Conservation (phyloP, 2,888 invertebrate genomes). For the Marronus borbonicus region DNA sequence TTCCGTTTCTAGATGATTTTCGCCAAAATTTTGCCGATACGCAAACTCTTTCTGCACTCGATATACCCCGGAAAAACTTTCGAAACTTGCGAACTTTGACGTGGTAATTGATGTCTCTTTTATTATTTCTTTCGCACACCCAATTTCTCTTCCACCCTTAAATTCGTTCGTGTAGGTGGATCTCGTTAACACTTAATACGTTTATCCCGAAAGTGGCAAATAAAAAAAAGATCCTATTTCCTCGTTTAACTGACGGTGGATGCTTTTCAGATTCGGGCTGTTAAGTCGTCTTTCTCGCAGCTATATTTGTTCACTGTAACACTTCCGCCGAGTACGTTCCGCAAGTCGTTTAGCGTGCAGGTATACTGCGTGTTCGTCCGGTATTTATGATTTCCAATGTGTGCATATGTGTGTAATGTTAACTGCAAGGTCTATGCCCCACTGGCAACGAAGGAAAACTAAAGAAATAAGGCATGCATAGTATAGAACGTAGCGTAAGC, state of each 20-base stretch:
- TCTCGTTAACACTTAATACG: slow-evolving; percentile 7
- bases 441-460: slow-evolving; percentile 49
- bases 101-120: slow-evolving; percentile 8
- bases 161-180: not conserved
- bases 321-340: slow-evolving; percentile 48
- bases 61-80: slow-evolving; percentile 12
- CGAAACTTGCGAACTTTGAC: slow-evolving; percentile 5
- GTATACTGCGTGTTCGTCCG: slow-evolving; percentile 27
- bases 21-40: not conserved
- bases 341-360: slow-evolving; percentile 34
- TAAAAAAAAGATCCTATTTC: too few species aligned
- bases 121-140: too few species aligned
- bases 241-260: not conserved
- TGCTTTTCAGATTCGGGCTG: not conserved
- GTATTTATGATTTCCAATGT: slow-evolving; percentile 45
- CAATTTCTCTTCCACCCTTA: not conserved
- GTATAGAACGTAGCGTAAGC: slow-evolving; percentile 34
- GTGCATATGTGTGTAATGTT: slow-evolving; percentile 24
- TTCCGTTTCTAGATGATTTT: not conserved
- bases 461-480: slow-evolving; percentile 46
- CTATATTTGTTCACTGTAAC: slow-evolving; percentile 50
- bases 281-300: not conserved
- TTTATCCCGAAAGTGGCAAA: not conserved
- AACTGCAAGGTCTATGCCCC: slow-evolving; percentile 49
- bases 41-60: not conserved